Conservation (phyloP, 2,888 invertebrate genomes). For the Abrostola tripartita region DNA sequence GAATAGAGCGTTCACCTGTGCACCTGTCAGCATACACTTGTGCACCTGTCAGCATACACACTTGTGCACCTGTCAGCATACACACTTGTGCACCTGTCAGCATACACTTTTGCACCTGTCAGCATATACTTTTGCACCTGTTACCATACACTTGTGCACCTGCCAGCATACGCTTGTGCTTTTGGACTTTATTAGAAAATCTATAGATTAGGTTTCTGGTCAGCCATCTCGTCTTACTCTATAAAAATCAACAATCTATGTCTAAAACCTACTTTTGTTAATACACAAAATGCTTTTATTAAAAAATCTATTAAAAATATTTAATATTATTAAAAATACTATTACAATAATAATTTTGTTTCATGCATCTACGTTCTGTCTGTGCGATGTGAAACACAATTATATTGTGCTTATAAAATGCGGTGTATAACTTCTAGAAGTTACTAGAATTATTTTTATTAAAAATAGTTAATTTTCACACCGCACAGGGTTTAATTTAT, state of each 20-base stretch:
- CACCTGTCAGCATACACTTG: too few relatives aligned
- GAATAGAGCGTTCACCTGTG: too few relatives aligned
- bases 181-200: too few relatives aligned
- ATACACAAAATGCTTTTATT: conserved; percentile 52
- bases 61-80: too few relatives aligned
- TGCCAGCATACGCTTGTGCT: too few relatives aligned
- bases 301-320: conserved; percentile 41
- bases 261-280: conserved; percentile 49
- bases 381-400: conserved; percentile 43
- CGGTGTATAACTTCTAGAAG: background rate
- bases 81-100: too few relatives aligned
- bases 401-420: conserved; percentile 7
- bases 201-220: background rate
- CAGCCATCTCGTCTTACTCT: conserved; percentile 38
- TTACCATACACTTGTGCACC: too few relatives aligned
- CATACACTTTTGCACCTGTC: too few relatives aligned
- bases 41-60: too few relatives aligned
- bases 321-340: conserved; percentile 43
- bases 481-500: conserved; percentile 37
- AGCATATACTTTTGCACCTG: too few relatives aligned
- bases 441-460: background rate
- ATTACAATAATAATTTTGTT: conserved; percentile 35
- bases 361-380: conserved; percentile 42
- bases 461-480: background rate
- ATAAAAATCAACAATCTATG: conserved; percentile 45